A percentile compares a stretch with the other conserved stretches of the same genome.
phyloP scores from a whole-genome alignment of 2,797 vertebrate genomes.

The Mustela erminea region DNA sequence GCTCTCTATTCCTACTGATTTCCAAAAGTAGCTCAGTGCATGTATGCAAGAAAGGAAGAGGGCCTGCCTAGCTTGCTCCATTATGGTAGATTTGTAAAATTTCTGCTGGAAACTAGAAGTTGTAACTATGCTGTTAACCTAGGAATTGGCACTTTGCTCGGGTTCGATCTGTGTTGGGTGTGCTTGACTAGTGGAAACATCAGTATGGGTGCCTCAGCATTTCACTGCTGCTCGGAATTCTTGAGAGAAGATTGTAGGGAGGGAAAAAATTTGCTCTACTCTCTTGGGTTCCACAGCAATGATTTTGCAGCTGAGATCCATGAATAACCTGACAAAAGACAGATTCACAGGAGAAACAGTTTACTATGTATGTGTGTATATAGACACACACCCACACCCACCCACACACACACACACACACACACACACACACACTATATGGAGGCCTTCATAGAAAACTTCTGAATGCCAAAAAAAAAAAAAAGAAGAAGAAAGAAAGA shows the following conservation, averaged over 20 bases:
- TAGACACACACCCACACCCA: no score
- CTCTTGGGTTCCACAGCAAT: not conserved
- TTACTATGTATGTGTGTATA: not conserved
- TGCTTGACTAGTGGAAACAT: not conserved
- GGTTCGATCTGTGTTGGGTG: not conserved
- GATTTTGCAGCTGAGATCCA: not conserved
- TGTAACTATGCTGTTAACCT: not conserved
- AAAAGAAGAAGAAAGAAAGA: no score
- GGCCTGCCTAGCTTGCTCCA: not conserved
- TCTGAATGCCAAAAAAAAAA: no score
- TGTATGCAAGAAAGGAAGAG: not conserved
- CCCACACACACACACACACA: no score
- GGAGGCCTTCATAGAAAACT: not conserved
- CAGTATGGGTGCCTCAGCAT: not conserved
- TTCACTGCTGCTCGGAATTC: conserved; percentile 53
- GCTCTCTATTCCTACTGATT: conserved; percentile 44
- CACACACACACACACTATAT: no score
- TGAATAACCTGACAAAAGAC: not conserved
- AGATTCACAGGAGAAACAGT: not conserved
- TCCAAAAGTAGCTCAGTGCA: conserved; percentile 49
- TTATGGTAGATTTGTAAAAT: conserved; percentile 14
- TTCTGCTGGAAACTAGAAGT: conserved; percentile 26
- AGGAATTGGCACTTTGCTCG: conserved; percentile 39
- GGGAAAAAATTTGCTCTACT: not conserved
- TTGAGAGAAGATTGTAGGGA: not conserved